A percentile compares a stretch with the other conserved stretches of the same genome.
Evolutionary conservation across 2,797 vertebrate species (phyloP).

Genomic region (Xenopus petersii): DNA sequence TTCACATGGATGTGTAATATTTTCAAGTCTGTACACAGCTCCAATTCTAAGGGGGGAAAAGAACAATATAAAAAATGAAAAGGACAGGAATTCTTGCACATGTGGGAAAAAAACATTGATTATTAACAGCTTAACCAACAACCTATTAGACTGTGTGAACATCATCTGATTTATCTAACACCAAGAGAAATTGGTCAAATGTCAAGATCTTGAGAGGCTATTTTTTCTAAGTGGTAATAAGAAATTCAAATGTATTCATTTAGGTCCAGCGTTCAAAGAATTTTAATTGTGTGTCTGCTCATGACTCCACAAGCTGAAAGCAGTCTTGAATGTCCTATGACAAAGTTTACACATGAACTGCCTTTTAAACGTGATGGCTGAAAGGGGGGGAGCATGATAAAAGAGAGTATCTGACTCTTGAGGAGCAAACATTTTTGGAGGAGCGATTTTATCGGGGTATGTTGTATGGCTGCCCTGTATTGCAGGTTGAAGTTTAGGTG

Average conservation of each 20-base stretch:
- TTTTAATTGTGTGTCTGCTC: slow-evolving; percentile 87
- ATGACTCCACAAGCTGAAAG: slow-evolving; percentile 98
- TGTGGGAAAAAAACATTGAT: slow-evolving; percentile 30
- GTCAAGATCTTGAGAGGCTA: neutral
- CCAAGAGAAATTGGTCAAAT: neutral
- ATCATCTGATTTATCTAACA: slow-evolving; percentile 29
- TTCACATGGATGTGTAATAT: too few relatives aligned
- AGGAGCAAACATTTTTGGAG: slow-evolving; percentile 70
- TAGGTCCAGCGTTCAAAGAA: slow-evolving; percentile 38
- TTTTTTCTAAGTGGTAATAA: neutral
- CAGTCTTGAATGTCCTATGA: slow-evolving; percentile 96
- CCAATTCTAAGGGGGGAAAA: too few relatives aligned
- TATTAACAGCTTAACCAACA: slow-evolving; percentile 27
- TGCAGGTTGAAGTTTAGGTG: slow-evolving; percentile 73
- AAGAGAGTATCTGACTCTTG: slow-evolving; percentile 94
- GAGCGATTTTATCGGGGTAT: slow-evolving; percentile 63
- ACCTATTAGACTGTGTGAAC: slow-evolving; percentile 55
- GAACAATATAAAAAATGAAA: neutral
- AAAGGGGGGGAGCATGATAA: slow-evolving; percentile 93
- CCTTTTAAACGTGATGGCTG: slow-evolving; percentile 92
- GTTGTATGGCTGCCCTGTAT: slow-evolving; percentile 72
- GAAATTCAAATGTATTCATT: neutral
- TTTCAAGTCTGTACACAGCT: too few relatives aligned
- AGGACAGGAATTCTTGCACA: slow-evolving; percentile 59
- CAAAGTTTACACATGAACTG: slow-evolving; percentile 98